Percentiles rank a stretch among this genome's conserved stretches.
Evolutionary conservation across 2,797 vertebrate species (phyloP).

Genomic region (Chelon auratus): DNA sequence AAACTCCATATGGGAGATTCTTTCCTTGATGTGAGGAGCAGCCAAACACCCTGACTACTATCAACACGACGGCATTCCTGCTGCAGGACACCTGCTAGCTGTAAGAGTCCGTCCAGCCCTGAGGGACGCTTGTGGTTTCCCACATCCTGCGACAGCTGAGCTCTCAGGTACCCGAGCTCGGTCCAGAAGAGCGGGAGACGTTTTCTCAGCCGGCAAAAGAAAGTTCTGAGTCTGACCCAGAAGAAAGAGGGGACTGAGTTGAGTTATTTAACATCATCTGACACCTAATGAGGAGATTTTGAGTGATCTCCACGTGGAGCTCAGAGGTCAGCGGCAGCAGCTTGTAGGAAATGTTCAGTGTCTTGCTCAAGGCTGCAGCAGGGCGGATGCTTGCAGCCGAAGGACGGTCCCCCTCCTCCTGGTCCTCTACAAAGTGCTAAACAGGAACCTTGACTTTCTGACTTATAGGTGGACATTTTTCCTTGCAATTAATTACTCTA

Average conservation of each 20-base stretch:
- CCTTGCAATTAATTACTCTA: background rate
- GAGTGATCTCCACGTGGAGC: background rate
- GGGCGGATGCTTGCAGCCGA: constrained; percentile 1
- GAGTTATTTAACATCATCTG: background rate
- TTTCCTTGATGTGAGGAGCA: constrained; percentile 25
- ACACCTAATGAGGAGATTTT: background rate
- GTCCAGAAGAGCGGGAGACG: constrained; percentile 19
- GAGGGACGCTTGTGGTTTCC: constrained; percentile 60
- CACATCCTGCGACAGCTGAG: constrained; percentile 75
- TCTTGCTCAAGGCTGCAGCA: constrained; percentile 27
- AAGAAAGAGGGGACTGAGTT: background rate
- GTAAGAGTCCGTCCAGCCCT: constrained; percentile 29
- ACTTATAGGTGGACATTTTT: background rate
- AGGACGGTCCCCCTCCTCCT: constrained; percentile 2
- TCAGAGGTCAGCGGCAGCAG: constrained; percentile 28
- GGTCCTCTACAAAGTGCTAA: background rate
- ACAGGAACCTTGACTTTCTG: constrained; percentile 5
- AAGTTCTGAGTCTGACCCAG: background rate
- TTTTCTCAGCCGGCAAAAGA: background rate
- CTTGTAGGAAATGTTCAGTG: background rate
- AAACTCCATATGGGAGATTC: constrained; percentile 14
- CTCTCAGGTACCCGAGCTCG: constrained; percentile 48
- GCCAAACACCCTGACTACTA: constrained; percentile 23
- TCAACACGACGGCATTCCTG: constrained; percentile 41
- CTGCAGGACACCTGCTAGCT: constrained; percentile 51